Conservation (phyloP, 1,140 invertebrate species). For the Drosophila oshimai region DNA sequence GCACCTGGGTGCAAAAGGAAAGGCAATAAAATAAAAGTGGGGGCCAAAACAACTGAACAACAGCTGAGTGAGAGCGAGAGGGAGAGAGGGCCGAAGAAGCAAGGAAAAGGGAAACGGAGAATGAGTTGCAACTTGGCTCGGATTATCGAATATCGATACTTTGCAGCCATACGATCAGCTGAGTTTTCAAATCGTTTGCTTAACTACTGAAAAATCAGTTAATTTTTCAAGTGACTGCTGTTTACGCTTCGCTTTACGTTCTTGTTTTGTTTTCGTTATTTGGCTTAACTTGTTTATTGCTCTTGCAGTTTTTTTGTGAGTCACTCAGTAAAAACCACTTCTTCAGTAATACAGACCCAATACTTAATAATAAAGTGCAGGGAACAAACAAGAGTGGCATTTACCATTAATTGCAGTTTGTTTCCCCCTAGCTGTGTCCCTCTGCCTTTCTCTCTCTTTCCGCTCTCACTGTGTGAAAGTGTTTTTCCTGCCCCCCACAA, state of each 20-base stretch:
- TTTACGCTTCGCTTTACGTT: neutral
- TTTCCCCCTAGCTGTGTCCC: neutral
- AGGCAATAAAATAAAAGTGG: neutral
- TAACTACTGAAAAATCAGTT: neutral
- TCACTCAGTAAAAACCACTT: neutral
- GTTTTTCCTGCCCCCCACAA: conserved; percentile 16
- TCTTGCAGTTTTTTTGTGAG: conserved; percentile 6
- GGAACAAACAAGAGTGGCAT: conserved; percentile 14
- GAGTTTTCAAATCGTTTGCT: conserved; percentile 10
- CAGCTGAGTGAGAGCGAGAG: conserved; percentile 16
- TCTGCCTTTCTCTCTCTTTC: neutral
- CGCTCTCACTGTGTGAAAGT: conserved; percentile 4
- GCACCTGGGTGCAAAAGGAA: neutral
- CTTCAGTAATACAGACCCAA: neutral
- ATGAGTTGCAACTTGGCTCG: conserved; percentile 7
- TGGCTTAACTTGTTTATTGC: conserved; percentile 9
- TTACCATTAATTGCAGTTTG: conserved; percentile 22
- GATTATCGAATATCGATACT: conserved; percentile 32
- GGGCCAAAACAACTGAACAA: conserved; percentile 2
- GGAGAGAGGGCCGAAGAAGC: neutral
- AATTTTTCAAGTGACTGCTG: neutral
- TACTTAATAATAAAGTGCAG: neutral
- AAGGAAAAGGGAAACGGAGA: neutral
- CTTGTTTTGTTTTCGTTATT: conserved; percentile 2
- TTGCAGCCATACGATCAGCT: conserved; percentile 28